phyloP scores from a whole-genome alignment of 2,888 invertebrate species.

The Laspeyria flexula region DNA sequence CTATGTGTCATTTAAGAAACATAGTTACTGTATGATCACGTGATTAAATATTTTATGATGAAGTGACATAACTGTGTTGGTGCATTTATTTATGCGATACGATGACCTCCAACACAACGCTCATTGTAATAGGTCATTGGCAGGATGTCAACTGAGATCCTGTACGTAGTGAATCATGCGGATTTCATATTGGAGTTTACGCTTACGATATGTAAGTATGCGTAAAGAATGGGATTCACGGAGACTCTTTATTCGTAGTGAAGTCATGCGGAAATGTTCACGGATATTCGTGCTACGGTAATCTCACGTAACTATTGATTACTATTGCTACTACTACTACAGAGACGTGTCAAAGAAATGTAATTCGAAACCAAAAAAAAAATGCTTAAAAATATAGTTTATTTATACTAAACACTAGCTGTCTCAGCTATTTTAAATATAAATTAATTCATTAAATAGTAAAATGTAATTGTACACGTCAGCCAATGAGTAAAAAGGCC shows the following conservation, averaged over 20 bases:
- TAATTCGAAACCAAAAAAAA: too few relatives aligned
- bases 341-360: too few relatives aligned
- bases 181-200: conserved; percentile 34
- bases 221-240: conserved; percentile 15
- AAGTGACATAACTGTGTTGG: conserved; percentile 51
- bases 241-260: conserved; percentile 33
- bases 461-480: too few relatives aligned
- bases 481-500: too few relatives aligned
- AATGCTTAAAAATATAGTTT: too few relatives aligned
- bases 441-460: too few relatives aligned
- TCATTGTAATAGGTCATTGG: conserved; percentile 78
- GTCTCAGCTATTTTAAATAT: too few relatives aligned
- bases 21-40: conserved; percentile 25
- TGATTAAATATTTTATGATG: conserved; percentile 22
- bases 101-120: conserved; percentile 41
- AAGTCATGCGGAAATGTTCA: conserved; percentile 54
- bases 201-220: conserved; percentile 1
- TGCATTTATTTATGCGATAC: conserved; percentile 47
- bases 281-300: conserved; percentile 40
- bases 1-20: background rate
- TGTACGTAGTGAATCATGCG: conserved; percentile 46
- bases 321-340: conserved; percentile 24
- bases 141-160: conserved; percentile 69
- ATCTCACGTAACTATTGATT: conserved; percentile 43
- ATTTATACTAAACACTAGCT: too few relatives aligned